A percentile compares a stretch with the other conserved stretches of the same genome.
Conservation (phyloP, 92 coral and sea anemone genomes). For the Zoanthus sociatus region DNA sequence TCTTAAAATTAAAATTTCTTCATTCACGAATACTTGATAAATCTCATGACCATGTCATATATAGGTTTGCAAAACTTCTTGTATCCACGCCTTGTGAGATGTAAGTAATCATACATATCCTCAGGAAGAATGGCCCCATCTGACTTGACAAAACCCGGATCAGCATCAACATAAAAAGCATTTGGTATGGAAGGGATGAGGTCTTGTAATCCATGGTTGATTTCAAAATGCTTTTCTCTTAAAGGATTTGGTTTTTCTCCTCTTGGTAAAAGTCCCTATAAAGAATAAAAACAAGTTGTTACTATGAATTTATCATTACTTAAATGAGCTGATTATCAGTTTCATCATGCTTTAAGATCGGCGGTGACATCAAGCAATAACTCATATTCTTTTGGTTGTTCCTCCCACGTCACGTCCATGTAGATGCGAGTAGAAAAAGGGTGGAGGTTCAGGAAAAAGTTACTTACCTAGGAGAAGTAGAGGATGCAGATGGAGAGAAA, state of each 20-base stretch:
- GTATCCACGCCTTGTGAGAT: slow-evolving; percentile 85
- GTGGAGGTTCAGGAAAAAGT: too few relatives aligned
- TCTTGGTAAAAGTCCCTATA: slow-evolving; percentile 89
- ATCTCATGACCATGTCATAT: slow-evolving; percentile 78
- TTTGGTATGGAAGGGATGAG: slow-evolving; percentile 78
- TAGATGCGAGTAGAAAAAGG: too few relatives aligned
- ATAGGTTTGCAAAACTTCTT: slow-evolving; percentile 73
- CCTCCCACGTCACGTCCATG: too few relatives aligned
- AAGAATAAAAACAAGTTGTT: background rate
- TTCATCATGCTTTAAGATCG: too few relatives aligned
- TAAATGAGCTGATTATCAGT: too few relatives aligned
- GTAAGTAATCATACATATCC: slow-evolving; percentile 93
- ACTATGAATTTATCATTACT: background rate
- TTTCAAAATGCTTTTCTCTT: slow-evolving; percentile 90
- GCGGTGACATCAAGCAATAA: too few relatives aligned
- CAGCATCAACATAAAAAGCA: slow-evolving; percentile 85
- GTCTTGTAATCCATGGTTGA: slow-evolving; percentile 82
- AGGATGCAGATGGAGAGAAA: too few relatives aligned
- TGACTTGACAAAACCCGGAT: slow-evolving; percentile 93
- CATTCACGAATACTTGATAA: slow-evolving; percentile 69
- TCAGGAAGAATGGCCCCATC: slow-evolving; percentile 82
- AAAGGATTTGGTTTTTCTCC: slow-evolving; percentile 92
- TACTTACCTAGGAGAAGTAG: too few relatives aligned
- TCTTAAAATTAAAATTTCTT: background rate
- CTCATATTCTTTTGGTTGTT: too few relatives aligned